These are phyloP conservation scores for Avahi laniger DNA, from an alignment of 2,797 vertebrate species.

Conservation along the genomic window DNA sequence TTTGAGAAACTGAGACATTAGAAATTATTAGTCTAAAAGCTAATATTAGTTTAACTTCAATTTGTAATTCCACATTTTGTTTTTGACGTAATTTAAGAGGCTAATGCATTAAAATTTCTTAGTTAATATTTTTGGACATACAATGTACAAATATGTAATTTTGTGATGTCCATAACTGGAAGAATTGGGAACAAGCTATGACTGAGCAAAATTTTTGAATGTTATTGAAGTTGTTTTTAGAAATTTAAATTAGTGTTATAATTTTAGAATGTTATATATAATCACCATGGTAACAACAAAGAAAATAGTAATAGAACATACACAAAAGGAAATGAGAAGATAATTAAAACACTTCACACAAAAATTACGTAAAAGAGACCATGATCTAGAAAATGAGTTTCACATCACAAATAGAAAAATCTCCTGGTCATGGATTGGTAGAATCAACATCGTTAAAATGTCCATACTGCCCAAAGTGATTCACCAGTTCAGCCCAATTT, in stretches of 20 bases:
- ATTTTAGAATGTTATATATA: not conserved
- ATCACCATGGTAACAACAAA: not conserved
- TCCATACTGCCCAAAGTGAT: too few relatives aligned
- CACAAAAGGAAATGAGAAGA: not conserved
- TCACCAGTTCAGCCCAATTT: too few relatives aligned
- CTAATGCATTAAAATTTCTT: not conserved
- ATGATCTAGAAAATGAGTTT: not conserved
- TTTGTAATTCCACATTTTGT: not conserved
- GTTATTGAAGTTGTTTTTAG: not conserved
- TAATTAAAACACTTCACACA: not conserved
- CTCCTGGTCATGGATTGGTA: too few relatives aligned
- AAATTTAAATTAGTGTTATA: not conserved
- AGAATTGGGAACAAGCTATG: not conserved
- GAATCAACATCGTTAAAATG: too few relatives aligned
- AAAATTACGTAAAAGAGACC: not conserved
- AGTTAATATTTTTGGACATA: not conserved
- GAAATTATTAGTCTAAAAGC: not conserved
- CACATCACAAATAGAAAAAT: not conserved
- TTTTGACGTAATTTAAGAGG: not conserved
- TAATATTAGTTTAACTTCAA: not conserved
- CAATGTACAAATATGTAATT: not conserved
- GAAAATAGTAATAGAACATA: not conserved
- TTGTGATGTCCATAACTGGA: not conserved
- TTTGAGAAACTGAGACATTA: not conserved
- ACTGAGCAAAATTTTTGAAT: not conserved